These are phyloP conservation scores for Caenorhabditis latens DNA, from an alignment of 1,140 invertebrate genomes.

Conservation along the genomic window DNA sequence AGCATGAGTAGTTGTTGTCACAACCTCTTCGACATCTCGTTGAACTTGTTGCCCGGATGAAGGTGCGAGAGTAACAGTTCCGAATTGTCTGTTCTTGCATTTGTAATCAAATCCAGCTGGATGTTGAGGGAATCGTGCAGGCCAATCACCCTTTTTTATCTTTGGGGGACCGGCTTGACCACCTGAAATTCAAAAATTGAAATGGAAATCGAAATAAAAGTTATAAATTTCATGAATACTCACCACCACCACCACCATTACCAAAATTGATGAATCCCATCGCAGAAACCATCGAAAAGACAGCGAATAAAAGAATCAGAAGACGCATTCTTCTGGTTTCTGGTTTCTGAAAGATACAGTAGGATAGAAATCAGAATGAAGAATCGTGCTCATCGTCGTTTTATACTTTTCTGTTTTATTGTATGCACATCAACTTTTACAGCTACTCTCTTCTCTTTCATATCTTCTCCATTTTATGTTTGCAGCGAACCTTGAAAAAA, in stretches of 20 bases:
- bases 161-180: not conserved
- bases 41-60: not conserved
- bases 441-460: constrained; percentile 2
- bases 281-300: not conserved
- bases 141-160: not conserved
- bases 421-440: constrained; percentile 47
- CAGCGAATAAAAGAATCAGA: constrained; percentile 10
- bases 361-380: constrained; percentile 36
- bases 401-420: constrained; percentile 27
- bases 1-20: not conserved
- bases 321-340: constrained; percentile 43
- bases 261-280: not conserved
- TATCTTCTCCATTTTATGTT: not conserved
- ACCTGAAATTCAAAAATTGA: not conserved
- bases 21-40: not conserved
- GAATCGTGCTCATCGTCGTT: constrained; percentile 11
- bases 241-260: not conserved
- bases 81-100: constrained; percentile 14
- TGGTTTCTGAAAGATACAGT: not conserved
- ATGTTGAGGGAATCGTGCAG: constrained; percentile 14
- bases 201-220: not conserved
- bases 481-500: constrained; percentile 31
- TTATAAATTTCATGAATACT: not conserved
- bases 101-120: constrained; percentile 31
- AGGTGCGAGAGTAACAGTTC: not conserved